Evolutionary conservation across 2,797 vertebrate species (phyloP), one percentile per base, ranked within the genome.

Genomic region (Nothura maculosa): DNA sequence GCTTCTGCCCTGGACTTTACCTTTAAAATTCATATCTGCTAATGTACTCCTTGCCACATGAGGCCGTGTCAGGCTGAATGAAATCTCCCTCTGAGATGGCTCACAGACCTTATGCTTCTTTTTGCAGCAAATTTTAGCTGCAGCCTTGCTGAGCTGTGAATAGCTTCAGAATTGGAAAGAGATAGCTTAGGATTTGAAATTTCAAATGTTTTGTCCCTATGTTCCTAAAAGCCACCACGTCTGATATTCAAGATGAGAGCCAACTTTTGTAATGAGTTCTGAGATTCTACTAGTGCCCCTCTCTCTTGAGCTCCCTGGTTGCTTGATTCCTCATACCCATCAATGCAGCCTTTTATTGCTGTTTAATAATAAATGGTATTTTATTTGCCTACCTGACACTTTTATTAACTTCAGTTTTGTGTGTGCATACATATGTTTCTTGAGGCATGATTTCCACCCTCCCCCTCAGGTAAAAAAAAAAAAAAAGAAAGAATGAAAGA

Each of bases 371-470:
- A 82, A 96, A 97, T 93, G 80, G 81, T 84, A 93, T 94, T 96
- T 97, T 89, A 76, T 93, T 96, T 96, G 91, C 95, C 87, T 95
- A 96, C 84, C 90, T 89, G 96, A 96, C 94, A 94, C 89, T 97
- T 96, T 95, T 94, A 97, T 96, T 96, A 97, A 96, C 91, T 96
- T 96, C 61, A 78, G 76, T 78, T 90, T 58, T 91, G 40, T 64
- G 50, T n/a, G 42, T 81, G 32, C 42, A 62, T 48, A 68, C 48
- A 63, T 62, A 75, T 78, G 38, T 38, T 38, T 38, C 38, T 38
- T 10, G 8, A 38, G 38, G 83, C 62, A 84, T 47, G 76, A 92
- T 78, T 94, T 93, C 88, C 72, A 81, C 64, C 61, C 82, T 81
- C 75, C 27, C 84, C 45, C 70, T 30, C 16, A 40, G 24, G 5